phyloP scores from a whole-genome alignment of 2,797 vertebrate species.

The Gadopsis bispinosus region DNA sequence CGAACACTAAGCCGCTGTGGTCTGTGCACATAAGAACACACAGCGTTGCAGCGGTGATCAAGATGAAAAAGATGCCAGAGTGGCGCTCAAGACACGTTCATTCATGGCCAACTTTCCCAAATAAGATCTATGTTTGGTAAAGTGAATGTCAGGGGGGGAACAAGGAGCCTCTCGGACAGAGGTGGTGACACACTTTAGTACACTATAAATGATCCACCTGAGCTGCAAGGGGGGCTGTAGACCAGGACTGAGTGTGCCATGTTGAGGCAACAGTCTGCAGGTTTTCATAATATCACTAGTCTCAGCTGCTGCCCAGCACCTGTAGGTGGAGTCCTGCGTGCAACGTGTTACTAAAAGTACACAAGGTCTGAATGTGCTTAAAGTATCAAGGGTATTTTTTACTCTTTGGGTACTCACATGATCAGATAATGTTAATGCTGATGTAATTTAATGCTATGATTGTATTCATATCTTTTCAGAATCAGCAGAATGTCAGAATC shows the following conservation, averaged over 20 bases:
- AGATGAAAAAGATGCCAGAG: not conserved
- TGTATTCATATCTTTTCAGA: too few species aligned
- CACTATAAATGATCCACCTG: not conserved
- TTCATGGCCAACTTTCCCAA: not conserved
- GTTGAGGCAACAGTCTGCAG: not conserved
- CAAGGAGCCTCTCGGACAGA: not conserved
- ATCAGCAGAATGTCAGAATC: too few species aligned
- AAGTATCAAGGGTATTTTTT: too few species aligned
- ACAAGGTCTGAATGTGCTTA: not conserved
- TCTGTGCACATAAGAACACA: not conserved
- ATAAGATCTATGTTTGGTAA: not conserved
- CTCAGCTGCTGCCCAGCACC: not conserved
- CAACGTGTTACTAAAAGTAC: not conserved
- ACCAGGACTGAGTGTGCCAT: not conserved
- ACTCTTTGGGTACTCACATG: too few species aligned
- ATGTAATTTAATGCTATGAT: too few species aligned
- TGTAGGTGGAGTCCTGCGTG: not conserved
- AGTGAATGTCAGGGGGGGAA: too few species aligned
- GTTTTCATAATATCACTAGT: not conserved
- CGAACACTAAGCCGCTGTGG: not conserved
- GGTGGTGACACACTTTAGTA: too few species aligned
- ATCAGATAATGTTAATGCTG: too few species aligned
- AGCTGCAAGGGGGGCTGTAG: not conserved
- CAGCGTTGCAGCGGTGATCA: not conserved
- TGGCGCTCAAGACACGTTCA: not conserved